Evolutionary conservation across 2,797 vertebrate species (phyloP).

Genomic region (Halcyon smyrnensis): DNA sequence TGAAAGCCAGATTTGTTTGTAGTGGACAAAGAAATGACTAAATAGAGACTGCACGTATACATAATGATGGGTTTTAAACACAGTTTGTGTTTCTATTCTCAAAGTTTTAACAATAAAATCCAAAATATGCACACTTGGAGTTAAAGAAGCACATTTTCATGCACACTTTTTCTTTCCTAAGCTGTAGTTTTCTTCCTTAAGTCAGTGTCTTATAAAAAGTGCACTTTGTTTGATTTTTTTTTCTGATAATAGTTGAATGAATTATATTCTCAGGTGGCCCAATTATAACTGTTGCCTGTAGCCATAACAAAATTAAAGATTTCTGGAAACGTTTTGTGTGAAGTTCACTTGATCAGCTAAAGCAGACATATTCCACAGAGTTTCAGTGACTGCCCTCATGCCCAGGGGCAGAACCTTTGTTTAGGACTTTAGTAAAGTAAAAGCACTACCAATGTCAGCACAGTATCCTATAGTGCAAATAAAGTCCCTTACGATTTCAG

Average conservation of each 20-base stretch:
- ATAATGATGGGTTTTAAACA: background rate
- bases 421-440: conserved; percentile 58
- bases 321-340: conserved; percentile 71
- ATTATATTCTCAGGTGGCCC: conserved; percentile 71
- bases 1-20: background rate
- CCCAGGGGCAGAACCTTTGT: conserved; percentile 59
- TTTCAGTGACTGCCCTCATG: conserved; percentile 56
- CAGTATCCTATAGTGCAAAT: conserved; percentile 16
- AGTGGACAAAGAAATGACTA: background rate
- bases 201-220: conserved; percentile 20
- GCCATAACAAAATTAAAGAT: conserved; percentile 73
- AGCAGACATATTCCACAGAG: conserved; percentile 62
- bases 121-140: background rate
- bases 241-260: conserved; percentile 61
- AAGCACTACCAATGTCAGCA: conserved; percentile 23
- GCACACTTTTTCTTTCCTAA: background rate
- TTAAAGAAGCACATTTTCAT: background rate
- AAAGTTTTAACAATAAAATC: background rate
- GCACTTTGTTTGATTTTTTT: conserved; percentile 30
- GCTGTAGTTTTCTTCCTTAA: conserved; percentile 10
- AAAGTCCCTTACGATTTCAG: background rate
- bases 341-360: conserved; percentile 67
- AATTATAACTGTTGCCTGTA: conserved; percentile 75
- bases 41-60: background rate
- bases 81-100: background rate